Evolutionary conservation across 1,140 invertebrate species (phyloP), one percentile per base, ranked within the genome.

Genomic region (Stegodyphus dumicola): DNA sequence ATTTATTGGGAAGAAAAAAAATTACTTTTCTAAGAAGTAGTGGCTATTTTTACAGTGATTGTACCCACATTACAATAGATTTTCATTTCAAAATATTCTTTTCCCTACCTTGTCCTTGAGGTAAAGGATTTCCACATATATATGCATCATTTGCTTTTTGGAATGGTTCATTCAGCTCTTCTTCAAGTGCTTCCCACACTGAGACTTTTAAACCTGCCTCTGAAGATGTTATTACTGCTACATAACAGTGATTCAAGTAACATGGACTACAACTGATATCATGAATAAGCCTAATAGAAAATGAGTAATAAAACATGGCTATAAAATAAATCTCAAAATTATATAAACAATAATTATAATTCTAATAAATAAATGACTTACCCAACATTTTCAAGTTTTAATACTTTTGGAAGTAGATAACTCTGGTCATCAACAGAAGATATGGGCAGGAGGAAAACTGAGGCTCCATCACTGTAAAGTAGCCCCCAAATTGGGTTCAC

Each of bases 311-410:
- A 60, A 33, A 3, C 33, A 33, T 33, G 33, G 33, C 33, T 33
- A 33, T 33, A 33, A 33, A 33, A 33, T 33, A 33, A 33, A 33
- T 33, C 3, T 33, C 33, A 33, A 33, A 33, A 60, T 60, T 60
- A 15, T 60, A 60, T 11, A 60, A 60, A 17, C 9, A 17, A 69
- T 10, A 69, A 2, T 4, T 67, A 66, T 60, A 67, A 78, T 6
- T 17, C 66, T 9, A 17, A n/a, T 6, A 52, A 80, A 56, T 5
- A 74, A 54, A 9, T 70, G 9, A 11, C 66, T 76, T 70, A 85
- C 81, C 81, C 81, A 56, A 85, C 74, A 85, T 85, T 77, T 69
- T 85, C 81, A 56, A 85, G 66, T 60, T 85, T 85, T 64, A 85
- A 65, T 6, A 85, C 81, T 77, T 85, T 85, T 33, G 81, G 81